Evolutionary conservation across 2,797 vertebrate genomes (phyloP).

Genomic region (Lagorchestes hirsutus): DNA sequence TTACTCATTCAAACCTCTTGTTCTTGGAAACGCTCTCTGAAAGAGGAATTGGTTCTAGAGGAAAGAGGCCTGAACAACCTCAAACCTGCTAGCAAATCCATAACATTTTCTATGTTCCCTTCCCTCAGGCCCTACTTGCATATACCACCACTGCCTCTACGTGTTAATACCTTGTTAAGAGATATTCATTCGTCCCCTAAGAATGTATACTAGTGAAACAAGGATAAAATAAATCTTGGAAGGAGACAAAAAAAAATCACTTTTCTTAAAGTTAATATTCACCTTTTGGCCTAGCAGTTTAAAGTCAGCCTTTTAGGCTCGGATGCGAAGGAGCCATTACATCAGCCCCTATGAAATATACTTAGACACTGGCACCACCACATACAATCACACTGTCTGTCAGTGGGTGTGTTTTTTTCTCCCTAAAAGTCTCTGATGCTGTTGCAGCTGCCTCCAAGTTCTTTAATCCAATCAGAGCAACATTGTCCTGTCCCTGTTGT

Average conservation of each 20-base stretch:
- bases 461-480: constrained; percentile 62
- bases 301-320: background rate
- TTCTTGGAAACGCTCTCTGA: constrained; percentile 24
- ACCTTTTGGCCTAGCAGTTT: background rate
- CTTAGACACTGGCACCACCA: constrained; percentile 7
- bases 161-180: background rate
- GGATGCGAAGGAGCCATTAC: background rate
- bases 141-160: background rate
- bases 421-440: constrained; percentile 2
- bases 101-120: constrained; percentile 10
- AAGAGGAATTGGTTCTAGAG: background rate
- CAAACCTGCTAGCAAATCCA: background rate
- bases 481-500: constrained; percentile 31
- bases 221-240: background rate
- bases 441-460: constrained; percentile 43
- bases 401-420: background rate
- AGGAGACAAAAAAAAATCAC: background rate
- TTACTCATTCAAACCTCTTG: background rate
- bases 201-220: background rate
- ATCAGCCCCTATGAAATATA: constrained; percentile 10
- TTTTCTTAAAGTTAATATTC: background rate
- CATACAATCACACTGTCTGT: background rate
- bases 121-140: background rate
- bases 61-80: background rate
- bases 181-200: background rate